phyloP scores from a whole-genome alignment of 1,140 invertebrate genomes.

The Achroia grisella region DNA sequence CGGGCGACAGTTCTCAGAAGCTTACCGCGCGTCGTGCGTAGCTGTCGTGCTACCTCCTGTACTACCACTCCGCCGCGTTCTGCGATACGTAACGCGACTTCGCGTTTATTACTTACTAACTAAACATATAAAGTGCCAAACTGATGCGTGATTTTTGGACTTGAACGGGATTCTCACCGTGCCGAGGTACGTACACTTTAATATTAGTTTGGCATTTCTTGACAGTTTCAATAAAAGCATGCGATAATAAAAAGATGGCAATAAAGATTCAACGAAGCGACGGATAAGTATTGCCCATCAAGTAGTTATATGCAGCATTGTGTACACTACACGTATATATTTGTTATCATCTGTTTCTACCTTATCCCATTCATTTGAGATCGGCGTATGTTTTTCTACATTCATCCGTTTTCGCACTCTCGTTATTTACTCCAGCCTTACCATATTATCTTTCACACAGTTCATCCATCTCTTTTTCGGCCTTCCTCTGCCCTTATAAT shows the following conservation, averaged over 20 bases:
- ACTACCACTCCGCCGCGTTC: constrained; percentile 1
- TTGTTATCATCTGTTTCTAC: no score
- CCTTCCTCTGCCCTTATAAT: no score
- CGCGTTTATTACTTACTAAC: constrained; percentile 4
- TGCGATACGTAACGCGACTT: constrained; percentile 5
- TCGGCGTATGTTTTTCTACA: no score
- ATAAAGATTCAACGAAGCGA: constrained; percentile 27
- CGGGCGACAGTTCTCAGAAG: constrained; percentile 17
- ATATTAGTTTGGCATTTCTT: constrained; percentile 14
- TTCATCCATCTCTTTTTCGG: no score
- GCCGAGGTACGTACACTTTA: constrained; percentile 20
- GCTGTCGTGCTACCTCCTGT: constrained; percentile 19
- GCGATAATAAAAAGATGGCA: constrained; percentile 31
- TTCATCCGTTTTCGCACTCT: no score
- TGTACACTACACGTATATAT: neutral
- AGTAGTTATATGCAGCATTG: constrained; percentile 4
- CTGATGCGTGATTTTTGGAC: constrained; percentile 6
- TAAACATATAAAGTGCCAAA: constrained; percentile 4
- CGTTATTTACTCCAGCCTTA: no score
- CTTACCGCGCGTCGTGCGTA: constrained; percentile 22
- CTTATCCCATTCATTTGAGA: no score
- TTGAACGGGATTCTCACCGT: constrained; percentile 6
- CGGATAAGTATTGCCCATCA: constrained; percentile 17
- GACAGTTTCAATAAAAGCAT: constrained; percentile 27
- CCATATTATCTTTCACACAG: no score